phyloP scores from a whole-genome alignment of 2,113 vertebrate genomes.

The Prolemur simus region DNA sequence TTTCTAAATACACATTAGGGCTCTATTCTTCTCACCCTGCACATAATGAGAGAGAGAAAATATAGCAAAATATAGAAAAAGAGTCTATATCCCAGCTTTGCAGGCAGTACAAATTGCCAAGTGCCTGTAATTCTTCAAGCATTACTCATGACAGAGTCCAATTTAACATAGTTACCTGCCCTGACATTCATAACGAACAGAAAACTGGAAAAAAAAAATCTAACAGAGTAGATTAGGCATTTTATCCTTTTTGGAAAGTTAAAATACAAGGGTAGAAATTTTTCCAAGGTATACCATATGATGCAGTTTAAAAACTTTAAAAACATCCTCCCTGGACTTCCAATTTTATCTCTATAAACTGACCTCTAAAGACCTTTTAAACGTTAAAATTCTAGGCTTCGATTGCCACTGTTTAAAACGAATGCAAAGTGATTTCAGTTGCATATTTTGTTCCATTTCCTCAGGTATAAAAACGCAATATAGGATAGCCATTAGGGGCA shows the following conservation, averaged over 20 bases:
- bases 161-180: background rate
- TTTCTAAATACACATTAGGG: background rate
- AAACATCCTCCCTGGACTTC: background rate
- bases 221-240: background rate
- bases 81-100: background rate
- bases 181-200: background rate
- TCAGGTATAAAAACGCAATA: background rate
- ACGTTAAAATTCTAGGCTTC: background rate
- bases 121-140: background rate
- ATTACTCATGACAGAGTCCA: slow-evolving; percentile 7
- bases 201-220: background rate
- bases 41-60: background rate
- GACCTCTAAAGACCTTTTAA: background rate
- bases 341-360: background rate
- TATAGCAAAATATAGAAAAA: background rate
- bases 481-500: background rate
- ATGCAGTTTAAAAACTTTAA: background rate
- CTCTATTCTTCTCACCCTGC: background rate
- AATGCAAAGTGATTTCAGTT: background rate
- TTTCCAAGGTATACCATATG: background rate
- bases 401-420: background rate
- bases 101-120: background rate
- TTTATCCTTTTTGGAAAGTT: slow-evolving; percentile 17
- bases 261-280: background rate
- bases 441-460: background rate